phyloP scores from a whole-genome alignment of 2,888 invertebrate genomes.

The Alloscopus bannaensis region DNA sequence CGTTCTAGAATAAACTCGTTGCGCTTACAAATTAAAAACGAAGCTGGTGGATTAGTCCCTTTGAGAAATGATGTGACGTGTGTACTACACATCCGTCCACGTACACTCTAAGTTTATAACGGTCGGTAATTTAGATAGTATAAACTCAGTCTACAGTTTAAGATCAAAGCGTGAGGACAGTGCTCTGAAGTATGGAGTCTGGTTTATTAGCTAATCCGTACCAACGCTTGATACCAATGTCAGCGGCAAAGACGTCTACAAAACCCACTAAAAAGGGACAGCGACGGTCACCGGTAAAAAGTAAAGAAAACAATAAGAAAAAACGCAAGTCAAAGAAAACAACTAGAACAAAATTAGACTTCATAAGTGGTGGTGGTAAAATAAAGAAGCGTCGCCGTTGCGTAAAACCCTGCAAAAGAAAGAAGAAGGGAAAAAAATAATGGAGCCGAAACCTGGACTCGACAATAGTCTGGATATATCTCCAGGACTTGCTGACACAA shows the following conservation, averaged over 20 bases:
- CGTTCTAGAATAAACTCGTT: background rate
- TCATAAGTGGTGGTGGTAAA: constrained; percentile 13
- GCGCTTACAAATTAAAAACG: constrained; percentile 14
- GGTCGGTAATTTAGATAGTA: background rate
- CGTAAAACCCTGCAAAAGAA: constrained; percentile 18
- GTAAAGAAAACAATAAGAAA: background rate
- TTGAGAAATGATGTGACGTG: constrained; percentile 9
- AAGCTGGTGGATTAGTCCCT: constrained; percentile 9
- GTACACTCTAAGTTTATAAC: background rate
- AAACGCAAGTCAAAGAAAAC: background rate
- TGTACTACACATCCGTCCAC: constrained; percentile 18
- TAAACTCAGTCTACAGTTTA: background rate
- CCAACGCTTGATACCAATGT: constrained; percentile 12
- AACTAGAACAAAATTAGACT: constrained; percentile 11
- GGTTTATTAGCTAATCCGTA: background rate
- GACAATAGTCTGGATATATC: background rate
- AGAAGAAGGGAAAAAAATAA: background rate
- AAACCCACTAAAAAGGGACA: background rate
- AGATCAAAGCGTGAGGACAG: background rate
- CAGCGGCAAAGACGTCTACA: background rate
- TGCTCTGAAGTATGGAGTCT: background rate
- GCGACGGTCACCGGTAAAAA: too few relatives aligned
- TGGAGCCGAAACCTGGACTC: constrained; percentile 15
- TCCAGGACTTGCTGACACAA: background rate
- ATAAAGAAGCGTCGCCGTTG: constrained; percentile 7